These are phyloP conservation scores for Lerista edwardsae DNA, from an alignment of 2,797 vertebrate genomes.

Conservation along the genomic window DNA sequence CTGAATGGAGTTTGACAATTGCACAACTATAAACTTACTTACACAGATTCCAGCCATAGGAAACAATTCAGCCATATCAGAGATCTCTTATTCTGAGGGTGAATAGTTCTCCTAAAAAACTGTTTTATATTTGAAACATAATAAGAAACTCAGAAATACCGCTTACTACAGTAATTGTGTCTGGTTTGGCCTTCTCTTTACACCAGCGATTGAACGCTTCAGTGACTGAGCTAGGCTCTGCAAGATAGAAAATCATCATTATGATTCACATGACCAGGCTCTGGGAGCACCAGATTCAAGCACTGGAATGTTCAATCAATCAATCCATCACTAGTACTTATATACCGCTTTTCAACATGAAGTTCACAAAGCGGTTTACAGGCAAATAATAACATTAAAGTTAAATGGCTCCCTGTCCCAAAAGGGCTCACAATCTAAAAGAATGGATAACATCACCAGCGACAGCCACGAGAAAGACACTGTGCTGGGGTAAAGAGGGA, in stretches of 20 bases:
- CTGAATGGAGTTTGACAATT: neutral
- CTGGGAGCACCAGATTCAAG: neutral
- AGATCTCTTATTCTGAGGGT: neutral
- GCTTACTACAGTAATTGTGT: neutral
- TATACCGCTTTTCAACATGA: too few species aligned
- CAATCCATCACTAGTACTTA: too few species aligned
- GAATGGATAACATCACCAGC: too few species aligned
- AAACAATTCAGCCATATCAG: neutral
- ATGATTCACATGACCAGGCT: neutral
- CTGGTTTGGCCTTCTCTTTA: neutral
- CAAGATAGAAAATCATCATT: neutral
- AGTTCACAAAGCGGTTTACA: too few species aligned
- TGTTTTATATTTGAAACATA: conserved; percentile 15
- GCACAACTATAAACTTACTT: neutral
- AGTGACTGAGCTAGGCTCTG: neutral
- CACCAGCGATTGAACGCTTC: neutral
- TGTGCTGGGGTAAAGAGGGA: too few species aligned
- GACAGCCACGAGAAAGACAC: too few species aligned
- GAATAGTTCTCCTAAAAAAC: neutral
- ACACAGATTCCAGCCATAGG: neutral
- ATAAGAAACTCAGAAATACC: neutral
- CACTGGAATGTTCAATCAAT: too few species aligned
- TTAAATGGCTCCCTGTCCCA: too few species aligned
- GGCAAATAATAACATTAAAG: too few species aligned
- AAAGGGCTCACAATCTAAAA: too few species aligned